phyloP scores from a whole-genome alignment of 2,113 vertebrate species.

The Machaerirhynchus nigripectus region DNA sequence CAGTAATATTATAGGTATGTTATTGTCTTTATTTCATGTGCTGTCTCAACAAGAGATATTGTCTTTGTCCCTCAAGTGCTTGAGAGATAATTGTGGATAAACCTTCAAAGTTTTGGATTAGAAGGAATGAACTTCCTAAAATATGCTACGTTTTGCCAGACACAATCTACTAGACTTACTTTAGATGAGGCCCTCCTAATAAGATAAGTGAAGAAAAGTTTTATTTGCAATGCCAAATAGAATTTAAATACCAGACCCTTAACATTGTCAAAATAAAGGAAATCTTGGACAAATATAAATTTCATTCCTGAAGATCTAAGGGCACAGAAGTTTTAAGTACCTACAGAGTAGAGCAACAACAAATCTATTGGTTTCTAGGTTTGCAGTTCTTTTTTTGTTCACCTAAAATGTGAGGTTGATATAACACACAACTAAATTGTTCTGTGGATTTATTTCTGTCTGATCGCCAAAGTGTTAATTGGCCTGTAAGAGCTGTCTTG shows the following conservation, averaged over 20 bases:
- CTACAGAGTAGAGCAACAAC: neutral
- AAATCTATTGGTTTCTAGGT: neutral
- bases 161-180: neutral
- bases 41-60: neutral
- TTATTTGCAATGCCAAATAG: neutral
- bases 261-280: neutral
- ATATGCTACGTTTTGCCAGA: neutral
- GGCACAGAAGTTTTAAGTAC: neutral
- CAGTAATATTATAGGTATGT: neutral
- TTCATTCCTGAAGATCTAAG: neutral
- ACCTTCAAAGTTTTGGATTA: neutral
- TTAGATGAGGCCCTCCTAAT: neutral
- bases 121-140: neutral
- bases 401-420: neutral
- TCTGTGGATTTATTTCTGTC: neutral
- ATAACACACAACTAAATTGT: neutral
- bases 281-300: neutral
- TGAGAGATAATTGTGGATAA: neutral
- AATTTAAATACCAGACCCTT: neutral
- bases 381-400: constrained; percentile 29
- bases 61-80: neutral
- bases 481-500: neutral
- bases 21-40: neutral
- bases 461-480: neutral
- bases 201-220: neutral